phyloP scores from a whole-genome alignment of 2,888 invertebrate species.

The Diadromus collaris region DNA sequence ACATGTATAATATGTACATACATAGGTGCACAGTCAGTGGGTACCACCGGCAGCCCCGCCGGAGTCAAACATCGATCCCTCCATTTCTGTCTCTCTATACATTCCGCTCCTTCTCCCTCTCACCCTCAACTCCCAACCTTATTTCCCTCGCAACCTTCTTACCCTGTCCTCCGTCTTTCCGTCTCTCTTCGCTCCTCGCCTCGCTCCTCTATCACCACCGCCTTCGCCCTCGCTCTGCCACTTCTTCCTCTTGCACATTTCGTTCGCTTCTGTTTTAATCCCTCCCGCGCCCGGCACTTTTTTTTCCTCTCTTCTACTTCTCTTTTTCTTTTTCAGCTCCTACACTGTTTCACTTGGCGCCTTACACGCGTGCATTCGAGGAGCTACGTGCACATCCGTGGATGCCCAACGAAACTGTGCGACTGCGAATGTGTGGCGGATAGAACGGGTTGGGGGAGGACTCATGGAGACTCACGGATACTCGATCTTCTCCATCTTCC shows the following conservation, averaged over 20 bases:
- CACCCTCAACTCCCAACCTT: slow-evolving; percentile 51
- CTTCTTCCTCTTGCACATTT: slow-evolving; percentile 33
- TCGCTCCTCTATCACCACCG: background rate
- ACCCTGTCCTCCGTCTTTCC: slow-evolving; percentile 43
- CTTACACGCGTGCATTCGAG: slow-evolving; percentile 8
- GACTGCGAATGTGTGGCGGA: slow-evolving; percentile 9
- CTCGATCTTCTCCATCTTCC: slow-evolving; percentile 43
- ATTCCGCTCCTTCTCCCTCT: slow-evolving; percentile 21
- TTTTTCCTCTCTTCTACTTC: slow-evolving; percentile 1
- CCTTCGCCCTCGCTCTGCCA: slow-evolving; percentile 24
- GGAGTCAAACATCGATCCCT: slow-evolving; percentile 74
- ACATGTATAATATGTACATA: slow-evolving; percentile 13
- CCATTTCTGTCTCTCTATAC: slow-evolving; percentile 54
- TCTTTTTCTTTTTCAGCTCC: background rate
- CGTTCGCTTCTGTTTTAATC: slow-evolving; percentile 17
- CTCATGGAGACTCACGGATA: slow-evolving; percentile 36
- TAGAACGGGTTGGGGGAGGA: slow-evolving; percentile 39
- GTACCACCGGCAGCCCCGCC: slow-evolving; percentile 60
- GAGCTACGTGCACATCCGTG: background rate
- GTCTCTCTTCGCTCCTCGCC: background rate
- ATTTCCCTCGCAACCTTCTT: slow-evolving; percentile 49
- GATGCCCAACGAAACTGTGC: slow-evolving; percentile 10
- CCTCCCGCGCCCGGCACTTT: slow-evolving; percentile 3
- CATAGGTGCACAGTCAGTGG: slow-evolving; percentile 38
- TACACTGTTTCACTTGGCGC: slow-evolving; percentile 18